phyloP scores from a whole-genome alignment of 2,797 vertebrate genomes.

The Botia almorhae region DNA sequence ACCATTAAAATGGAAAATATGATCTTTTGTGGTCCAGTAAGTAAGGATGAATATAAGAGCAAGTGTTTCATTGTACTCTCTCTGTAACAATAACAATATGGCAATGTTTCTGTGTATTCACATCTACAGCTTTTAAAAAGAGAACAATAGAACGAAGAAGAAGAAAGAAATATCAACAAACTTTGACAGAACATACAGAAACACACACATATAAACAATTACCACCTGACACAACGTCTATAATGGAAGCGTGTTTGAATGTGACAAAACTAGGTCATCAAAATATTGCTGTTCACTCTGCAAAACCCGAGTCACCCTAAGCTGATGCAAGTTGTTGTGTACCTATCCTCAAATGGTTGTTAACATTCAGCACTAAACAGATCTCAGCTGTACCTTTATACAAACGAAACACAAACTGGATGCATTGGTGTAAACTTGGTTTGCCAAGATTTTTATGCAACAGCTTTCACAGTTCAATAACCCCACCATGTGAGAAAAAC shows the following conservation, averaged over 20 bases:
- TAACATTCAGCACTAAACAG: no score
- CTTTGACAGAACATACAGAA: neutral
- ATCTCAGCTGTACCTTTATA: neutral
- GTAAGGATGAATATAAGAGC: neutral
- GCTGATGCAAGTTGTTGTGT: neutral
- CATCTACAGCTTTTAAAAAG: neutral
- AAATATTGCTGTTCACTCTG: neutral
- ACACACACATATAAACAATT: neutral
- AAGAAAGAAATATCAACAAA: constrained; percentile 10
- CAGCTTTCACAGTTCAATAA: neutral
- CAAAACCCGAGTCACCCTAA: neutral
- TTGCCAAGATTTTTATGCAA: neutral
- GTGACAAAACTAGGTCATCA: neutral
- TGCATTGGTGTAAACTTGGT: neutral
- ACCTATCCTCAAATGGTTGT: no score
- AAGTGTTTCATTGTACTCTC: neutral
- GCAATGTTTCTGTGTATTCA: neutral
- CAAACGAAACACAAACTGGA: neutral
- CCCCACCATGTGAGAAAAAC: neutral
- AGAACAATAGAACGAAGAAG: no score
- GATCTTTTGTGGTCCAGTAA: neutral
- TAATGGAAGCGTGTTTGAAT: neutral
- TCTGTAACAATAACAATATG: neutral
- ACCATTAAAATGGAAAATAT: constrained; percentile 40
- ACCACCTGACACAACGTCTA: neutral